Evolutionary conservation across 2,888 invertebrate species (phyloP), one percentile per base, ranked within the genome.

Genomic region (Thelaira solivaga): DNA sequence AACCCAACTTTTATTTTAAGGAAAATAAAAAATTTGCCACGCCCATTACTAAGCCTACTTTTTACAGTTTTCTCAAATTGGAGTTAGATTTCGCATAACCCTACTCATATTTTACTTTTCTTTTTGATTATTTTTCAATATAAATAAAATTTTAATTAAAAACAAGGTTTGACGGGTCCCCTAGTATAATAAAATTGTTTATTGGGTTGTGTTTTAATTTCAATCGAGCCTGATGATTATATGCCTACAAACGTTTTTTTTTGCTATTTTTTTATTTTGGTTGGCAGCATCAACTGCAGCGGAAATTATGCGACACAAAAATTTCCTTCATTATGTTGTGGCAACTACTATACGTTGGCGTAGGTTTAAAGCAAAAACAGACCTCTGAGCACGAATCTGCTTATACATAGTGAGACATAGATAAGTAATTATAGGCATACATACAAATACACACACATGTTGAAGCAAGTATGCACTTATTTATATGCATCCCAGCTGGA

Each of bases 231-330:
- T 47, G 49, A 65, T 49, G 49, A 51, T 59, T 41, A 49, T 31
- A 31, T n/a, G n/a, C n/a, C n/a, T n/a, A n/a, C n/a, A n/a, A n/a
- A n/a, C 8, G 57, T 18, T 57, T 39, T 39, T 24, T 29, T 29
- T 43, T 62, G 10, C 10, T 47, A 47, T 36, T 62, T 6, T 24
- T 36, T 36, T 43, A 53, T n/a, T n/a, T 47, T 45, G 26, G 36
- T 39, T 16, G 20, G 26, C 31, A 11, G 22, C 49, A 61, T 39
- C 62, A 29, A 36, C 74, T 78, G 78, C 73, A 73, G 31, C 69
- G 77, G 68, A 78, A 69, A 78, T 78, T 73, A 73, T 69, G 77
- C 49, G 74, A 69, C 69, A 74, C 69, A 69, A 47, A 77, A 69
- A 69, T 69, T 74, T 78, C 62, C 78, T 74, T 61, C 65, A 74